Evolutionary conservation across 1,140 invertebrate species (phyloP), one percentile per base, ranked within the genome.

Genomic region (Samia ricini): DNA sequence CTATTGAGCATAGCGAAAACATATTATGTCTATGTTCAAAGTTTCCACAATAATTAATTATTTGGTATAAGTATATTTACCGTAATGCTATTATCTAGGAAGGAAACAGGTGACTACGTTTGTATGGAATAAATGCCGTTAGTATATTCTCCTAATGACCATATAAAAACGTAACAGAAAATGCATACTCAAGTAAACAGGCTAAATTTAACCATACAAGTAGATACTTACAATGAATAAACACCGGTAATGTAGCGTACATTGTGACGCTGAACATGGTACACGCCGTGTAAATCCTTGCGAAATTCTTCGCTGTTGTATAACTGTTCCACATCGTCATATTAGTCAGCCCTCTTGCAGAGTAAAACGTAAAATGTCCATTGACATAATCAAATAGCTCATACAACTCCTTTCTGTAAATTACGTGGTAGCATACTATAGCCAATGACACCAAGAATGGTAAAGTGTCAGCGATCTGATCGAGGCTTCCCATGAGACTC

Each of bases 291-390:
- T 89, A 89, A 8, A 80, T 72, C 24, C 77, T 82, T 0, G 72
- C 74, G 54, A 89, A 88, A 15, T 60, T 79, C 48, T 71, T 79
- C 7, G 87, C 85, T 0, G 65, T 67, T 5, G 58, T 57, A n/a
- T 83, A 89, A 52, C 85, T 83, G 2, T 64, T 50, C 52, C 56
- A 5, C 87, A 89, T 89, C 0, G 80, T 88, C 83, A 86, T 89
- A 63, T 88, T 87, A 0, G 85, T 85, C 7, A 89, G 59, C 0
- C 87, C 85, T 20, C 74, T 66, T 4, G 81, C 83, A 0, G 87
- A 88, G 29, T 74, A 71, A 66, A 75, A 82, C 63, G 77, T 80
- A 58, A 88, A 89, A 56, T 81, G 78, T 1, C 18, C 22, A 22
- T 82, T 76, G 76, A 88, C 83, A 66, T 58, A 88, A 7, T 71